phyloP scores from a whole-genome alignment of 2,113 vertebrate genomes.

The Coptodon rendalli region DNA sequence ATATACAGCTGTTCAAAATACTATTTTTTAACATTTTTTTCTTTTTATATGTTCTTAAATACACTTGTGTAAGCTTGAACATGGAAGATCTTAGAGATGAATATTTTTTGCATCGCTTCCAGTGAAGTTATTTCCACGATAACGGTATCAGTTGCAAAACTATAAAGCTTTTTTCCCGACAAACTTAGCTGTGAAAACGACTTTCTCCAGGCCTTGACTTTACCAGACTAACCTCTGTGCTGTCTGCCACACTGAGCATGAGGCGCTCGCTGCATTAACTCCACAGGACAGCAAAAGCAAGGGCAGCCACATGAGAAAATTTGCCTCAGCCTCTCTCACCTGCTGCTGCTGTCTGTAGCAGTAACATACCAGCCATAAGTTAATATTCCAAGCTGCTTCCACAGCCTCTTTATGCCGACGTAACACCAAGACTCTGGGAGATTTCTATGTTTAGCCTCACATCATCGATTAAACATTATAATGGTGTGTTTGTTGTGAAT shows the following conservation, averaged over 20 bases:
- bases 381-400: not conserved
- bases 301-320: conserved; percentile 17
- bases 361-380: not conserved
- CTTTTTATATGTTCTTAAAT: not conserved
- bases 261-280: not conserved
- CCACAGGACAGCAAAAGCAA: not conserved
- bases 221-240: not conserved
- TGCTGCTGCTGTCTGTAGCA: conserved; percentile 9
- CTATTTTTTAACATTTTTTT: not conserved
- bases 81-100: not conserved
- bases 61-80: not conserved
- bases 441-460: not conserved
- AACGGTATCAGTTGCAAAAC: not conserved
- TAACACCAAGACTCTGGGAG: not conserved
- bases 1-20: not conserved
- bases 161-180: not conserved
- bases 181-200: not conserved
- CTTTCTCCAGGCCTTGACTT: not conserved
- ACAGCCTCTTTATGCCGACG: not conserved
- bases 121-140: not conserved
- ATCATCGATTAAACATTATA: not conserved
- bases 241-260: not conserved
- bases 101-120: not conserved
- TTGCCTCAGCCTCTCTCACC: not conserved
- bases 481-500: not conserved